Percentiles rank a stretch among this genome's conserved stretches.
Evolutionary conservation across 2,113 vertebrate genomes (phyloP).

Genomic region (Columbina picui): DNA sequence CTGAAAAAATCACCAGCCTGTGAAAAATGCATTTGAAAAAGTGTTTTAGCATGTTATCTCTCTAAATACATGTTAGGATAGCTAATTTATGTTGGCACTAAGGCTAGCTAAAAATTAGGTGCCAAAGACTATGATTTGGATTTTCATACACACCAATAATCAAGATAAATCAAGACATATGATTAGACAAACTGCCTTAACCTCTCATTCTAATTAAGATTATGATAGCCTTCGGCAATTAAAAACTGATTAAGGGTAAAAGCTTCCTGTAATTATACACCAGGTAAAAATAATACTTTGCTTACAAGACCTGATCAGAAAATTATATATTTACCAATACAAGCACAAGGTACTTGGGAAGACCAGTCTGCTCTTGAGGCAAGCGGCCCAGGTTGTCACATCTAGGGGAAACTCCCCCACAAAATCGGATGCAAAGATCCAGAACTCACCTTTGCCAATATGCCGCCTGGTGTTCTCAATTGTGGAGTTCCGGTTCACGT

Average conservation of each 20-base stretch:
- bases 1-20: neutral
- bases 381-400: neutral
- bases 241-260: constrained; percentile 15
- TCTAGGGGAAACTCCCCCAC: neutral
- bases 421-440: rapidly evolving
- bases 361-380: neutral
- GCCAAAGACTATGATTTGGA: neutral
- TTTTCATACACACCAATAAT: neutral
- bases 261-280: neutral
- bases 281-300: neutral
- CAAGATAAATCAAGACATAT: neutral
- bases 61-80: neutral
- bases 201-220: neutral
- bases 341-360: neutral
- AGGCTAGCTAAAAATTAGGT: neutral
- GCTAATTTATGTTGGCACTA: neutral
- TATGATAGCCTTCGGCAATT: neutral
- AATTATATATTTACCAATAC: neutral
- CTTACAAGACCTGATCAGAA: neutral
- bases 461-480: constrained; percentile 98
- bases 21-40: neutral
- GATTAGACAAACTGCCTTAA: constrained; percentile 1
- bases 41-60: neutral
- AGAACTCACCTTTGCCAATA: constrained; percentile 90
- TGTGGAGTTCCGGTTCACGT: constrained; percentile 98